These are phyloP conservation scores for Pseudochirops cupreus DNA, from an alignment of 2,797 vertebrate species.

Conservation along the genomic window DNA sequence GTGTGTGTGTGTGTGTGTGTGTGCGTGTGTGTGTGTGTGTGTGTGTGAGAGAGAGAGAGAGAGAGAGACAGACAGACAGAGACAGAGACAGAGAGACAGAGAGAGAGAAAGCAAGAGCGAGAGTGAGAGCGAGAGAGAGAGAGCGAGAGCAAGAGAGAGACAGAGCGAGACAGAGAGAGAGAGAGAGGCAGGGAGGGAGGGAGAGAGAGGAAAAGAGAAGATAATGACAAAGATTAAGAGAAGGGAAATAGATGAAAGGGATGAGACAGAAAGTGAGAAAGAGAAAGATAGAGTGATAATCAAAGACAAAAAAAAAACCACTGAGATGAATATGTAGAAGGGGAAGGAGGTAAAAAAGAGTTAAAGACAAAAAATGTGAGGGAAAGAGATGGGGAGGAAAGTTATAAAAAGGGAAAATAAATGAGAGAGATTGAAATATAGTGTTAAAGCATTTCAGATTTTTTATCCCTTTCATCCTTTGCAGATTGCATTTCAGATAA, in stretches of 20 bases:
- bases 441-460: background rate
- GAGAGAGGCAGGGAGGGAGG: too few species aligned
- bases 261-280: background rate
- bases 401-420: background rate
- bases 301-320: background rate
- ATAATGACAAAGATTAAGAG: too few species aligned
- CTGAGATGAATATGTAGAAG: background rate
- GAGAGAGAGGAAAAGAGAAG: too few species aligned
- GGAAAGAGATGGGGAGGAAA: background rate
- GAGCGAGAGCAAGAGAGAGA: too few species aligned
- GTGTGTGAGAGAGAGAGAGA: background rate
- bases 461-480: background rate
- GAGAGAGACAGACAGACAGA: too few species aligned
- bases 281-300: background rate
- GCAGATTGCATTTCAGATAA: background rate
- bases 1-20: background rate
- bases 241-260: too few species aligned
- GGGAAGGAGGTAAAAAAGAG: background rate
- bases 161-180: background rate
- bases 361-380: background rate
- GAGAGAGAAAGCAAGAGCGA: too few species aligned
- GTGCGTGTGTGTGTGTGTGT: background rate
- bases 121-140: too few species aligned
- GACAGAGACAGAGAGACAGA: too few species aligned
- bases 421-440: background rate